Conservation (phyloP, 2,113 vertebrate genomes). For the Machaerirhynchus nigripectus region DNA sequence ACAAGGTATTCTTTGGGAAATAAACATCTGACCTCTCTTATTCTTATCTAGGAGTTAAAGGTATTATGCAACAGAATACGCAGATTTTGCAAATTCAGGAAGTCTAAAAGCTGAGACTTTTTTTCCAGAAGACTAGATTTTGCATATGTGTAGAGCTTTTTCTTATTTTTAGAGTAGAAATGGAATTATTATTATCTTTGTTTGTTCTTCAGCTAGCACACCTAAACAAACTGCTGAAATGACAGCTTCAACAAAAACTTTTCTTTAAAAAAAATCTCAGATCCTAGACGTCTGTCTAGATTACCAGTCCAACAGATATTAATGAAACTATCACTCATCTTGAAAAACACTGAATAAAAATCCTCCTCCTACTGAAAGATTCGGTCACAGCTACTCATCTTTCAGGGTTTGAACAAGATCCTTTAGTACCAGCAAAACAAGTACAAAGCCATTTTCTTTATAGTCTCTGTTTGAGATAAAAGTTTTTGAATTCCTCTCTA, state of each 20-base stretch:
- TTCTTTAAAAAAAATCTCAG: not conserved
- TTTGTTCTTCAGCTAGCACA: not conserved
- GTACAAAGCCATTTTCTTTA: not conserved
- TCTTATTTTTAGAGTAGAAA: not conserved
- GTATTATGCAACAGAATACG: not conserved
- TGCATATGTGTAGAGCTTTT: not conserved
- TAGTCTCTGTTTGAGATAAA: not conserved
- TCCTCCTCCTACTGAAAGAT: not conserved
- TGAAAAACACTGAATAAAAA: not conserved
- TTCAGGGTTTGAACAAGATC: not conserved
- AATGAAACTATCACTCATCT: not conserved
- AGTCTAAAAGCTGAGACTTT: not conserved
- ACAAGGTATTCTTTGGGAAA: constrained; percentile 19
- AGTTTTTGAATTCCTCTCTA: not conserved
- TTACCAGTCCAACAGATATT: not conserved
- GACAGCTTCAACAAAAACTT: not conserved
- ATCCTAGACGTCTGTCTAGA: not conserved
- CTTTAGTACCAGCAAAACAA: not conserved
- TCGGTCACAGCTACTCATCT: not conserved
- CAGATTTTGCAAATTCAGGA: not conserved
- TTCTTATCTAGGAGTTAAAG: constrained; percentile 4
- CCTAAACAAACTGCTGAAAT: not conserved
- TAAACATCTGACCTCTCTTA: not conserved
- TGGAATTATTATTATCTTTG: not conserved
- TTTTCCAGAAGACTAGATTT: not conserved